Evolutionary conservation across 1,140 invertebrate species (phyloP).

Genomic region (Lanistes nyassanus): DNA sequence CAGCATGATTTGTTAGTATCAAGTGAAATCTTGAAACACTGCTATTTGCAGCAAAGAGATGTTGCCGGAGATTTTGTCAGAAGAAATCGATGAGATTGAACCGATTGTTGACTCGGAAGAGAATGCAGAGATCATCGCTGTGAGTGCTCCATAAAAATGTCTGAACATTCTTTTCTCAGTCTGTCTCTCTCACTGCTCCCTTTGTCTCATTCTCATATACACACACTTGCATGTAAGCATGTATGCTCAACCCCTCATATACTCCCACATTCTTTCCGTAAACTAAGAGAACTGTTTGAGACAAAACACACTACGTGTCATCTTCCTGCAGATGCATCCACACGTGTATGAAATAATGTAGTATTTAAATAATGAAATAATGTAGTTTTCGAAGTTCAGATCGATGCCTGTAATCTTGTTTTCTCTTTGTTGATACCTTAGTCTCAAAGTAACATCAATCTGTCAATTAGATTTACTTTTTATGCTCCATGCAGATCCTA

Average conservation of each 20-base stretch:
- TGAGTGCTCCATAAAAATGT: conserved; percentile 28
- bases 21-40: neutral
- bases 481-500: conserved; percentile 45
- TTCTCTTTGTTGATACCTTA: neutral
- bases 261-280: too few relatives aligned
- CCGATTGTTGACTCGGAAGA: conserved; percentile 54
- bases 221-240: neutral
- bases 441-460: too few relatives aligned
- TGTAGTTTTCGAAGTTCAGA: too few relatives aligned
- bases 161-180: neutral
- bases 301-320: too few relatives aligned
- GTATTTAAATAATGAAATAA: too few relatives aligned
- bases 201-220: neutral
- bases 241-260: too few relatives aligned
- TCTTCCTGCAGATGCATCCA: too few relatives aligned
- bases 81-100: conserved; percentile 52
- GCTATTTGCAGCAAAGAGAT: conserved; percentile 42
- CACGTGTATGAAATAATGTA: too few relatives aligned
- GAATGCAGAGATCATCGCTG: conserved; percentile 52
- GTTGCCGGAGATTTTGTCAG: conserved; percentile 45
- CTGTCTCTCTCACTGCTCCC: neutral
- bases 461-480: neutral
- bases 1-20: neutral
- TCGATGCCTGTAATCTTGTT: neutral
- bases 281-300: too few relatives aligned